phyloP scores from a whole-genome alignment of 2,113 vertebrate genomes.

The Brachyhypopomus occidentalis region DNA sequence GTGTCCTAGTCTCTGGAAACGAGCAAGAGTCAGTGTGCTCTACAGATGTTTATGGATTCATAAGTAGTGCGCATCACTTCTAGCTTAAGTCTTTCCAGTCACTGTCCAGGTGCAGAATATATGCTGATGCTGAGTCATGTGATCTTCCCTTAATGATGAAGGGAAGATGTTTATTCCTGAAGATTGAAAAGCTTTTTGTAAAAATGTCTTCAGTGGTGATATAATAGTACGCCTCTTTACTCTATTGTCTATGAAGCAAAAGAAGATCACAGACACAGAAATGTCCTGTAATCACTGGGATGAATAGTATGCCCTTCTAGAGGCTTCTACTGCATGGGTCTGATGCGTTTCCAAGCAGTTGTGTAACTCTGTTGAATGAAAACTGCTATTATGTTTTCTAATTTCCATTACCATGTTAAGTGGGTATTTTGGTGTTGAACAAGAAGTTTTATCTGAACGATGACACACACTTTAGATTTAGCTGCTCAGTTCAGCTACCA shows the following conservation, averaged over 20 bases:
- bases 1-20: not conserved
- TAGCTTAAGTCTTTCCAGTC: too few species aligned
- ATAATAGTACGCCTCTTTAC: too few species aligned
- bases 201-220: too few species aligned
- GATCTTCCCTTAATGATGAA: too few species aligned
- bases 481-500: not conserved
- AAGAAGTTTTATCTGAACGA: not conserved
- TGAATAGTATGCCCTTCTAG: slow-evolving; percentile 4
- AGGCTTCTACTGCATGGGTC: not conserved
- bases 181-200: too few species aligned
- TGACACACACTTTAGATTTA: not conserved
- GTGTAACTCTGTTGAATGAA: not conserved
- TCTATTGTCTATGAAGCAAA: too few species aligned
- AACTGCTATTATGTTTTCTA: not conserved
- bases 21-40: not conserved
- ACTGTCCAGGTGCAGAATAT: too few species aligned
- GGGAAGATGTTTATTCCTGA: too few species aligned
- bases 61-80: too few species aligned
- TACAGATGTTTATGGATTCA: too few species aligned
- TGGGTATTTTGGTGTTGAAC: not conserved
- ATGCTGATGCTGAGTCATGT: too few species aligned
- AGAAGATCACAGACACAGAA: too few species aligned
- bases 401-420: not conserved
- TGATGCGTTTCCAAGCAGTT: slow-evolving; percentile 11
- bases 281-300: not conserved